These are phyloP conservation scores for Chanos chanos DNA, from an alignment of 2,797 vertebrate species.

Conservation along the genomic window DNA sequence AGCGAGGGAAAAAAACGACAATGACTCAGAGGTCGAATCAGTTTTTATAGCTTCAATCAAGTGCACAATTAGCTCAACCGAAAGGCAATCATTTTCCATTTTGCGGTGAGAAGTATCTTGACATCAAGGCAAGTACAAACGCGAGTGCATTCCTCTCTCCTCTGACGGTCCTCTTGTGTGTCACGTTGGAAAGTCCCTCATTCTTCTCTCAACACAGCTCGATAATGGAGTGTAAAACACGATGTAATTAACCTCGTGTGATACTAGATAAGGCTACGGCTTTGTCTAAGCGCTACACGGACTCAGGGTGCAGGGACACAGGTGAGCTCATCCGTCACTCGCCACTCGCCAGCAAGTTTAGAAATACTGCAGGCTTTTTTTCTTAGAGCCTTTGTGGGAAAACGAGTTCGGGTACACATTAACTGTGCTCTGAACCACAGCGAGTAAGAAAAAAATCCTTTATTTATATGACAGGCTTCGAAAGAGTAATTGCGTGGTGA, in stretches of 20 bases:
- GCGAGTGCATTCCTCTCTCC: slow-evolving; percentile 56
- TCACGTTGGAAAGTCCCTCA: slow-evolving; percentile 25
- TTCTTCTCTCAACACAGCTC: slow-evolving; percentile 34
- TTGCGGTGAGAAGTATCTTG: slow-evolving; percentile 55
- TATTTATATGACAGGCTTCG: no score
- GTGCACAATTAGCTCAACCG: slow-evolving; percentile 58
- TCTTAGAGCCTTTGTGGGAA: no score
- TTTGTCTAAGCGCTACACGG: background rate
- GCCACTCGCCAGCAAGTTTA: no score
- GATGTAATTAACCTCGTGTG: slow-evolving; percentile 31
- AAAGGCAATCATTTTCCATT: slow-evolving; percentile 64
- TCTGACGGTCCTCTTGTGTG: no score
- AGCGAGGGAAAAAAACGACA: slow-evolving; percentile 22
- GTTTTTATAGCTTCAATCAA: slow-evolving; percentile 59
- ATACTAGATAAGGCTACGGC: slow-evolving; percentile 40
- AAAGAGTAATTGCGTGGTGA: no score
- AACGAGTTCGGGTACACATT: no score
- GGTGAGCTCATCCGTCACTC: slow-evolving; percentile 18
- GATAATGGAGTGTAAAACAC: slow-evolving; percentile 37
- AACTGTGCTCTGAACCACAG: no score
- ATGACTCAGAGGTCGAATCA: slow-evolving; percentile 43
- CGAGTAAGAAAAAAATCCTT: no score
- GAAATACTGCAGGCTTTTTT: no score
- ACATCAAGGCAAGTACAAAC: slow-evolving; percentile 60
- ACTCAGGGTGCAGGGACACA: slow-evolving; percentile 3